phyloP scores from a whole-genome alignment of 2,113 vertebrate genomes.

The Thermophis baileyi region DNA sequence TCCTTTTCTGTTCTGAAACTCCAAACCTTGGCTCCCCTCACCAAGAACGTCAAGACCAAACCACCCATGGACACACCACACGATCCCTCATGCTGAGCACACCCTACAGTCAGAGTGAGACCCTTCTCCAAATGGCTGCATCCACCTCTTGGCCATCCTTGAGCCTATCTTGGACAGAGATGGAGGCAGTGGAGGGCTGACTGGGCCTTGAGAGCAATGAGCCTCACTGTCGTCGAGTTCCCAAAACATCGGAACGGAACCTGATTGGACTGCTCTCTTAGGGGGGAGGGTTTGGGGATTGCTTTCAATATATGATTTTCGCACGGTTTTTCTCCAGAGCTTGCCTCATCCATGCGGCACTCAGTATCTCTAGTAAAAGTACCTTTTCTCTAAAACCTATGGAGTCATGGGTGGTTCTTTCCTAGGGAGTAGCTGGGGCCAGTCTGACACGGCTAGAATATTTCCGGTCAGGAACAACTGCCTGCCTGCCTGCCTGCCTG shows the following conservation, averaged over 20 bases:
- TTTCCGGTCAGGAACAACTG: neutral
- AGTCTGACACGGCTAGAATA: neutral
- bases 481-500: neutral
- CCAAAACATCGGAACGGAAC: too few relatives aligned
- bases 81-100: neutral
- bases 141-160: neutral
- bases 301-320: too few relatives aligned
- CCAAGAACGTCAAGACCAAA: neutral
- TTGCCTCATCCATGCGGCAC: too few relatives aligned
- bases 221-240: neutral
- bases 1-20: neutral
- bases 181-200: neutral
- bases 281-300: too few relatives aligned
- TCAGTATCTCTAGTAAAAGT: too few relatives aligned
- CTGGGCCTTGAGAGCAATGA: neutral
- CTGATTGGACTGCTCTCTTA: too few relatives aligned
- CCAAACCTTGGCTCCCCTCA: neutral
- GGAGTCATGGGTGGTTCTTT: too few relatives aligned
- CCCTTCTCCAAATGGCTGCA: neutral
- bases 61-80: neutral
- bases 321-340: too few relatives aligned
- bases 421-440: too few relatives aligned
- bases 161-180: neutral
- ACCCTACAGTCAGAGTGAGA: neutral
- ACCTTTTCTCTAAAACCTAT: too few relatives aligned